Evolutionary conservation across 2,888 invertebrate genomes (phyloP).

Genomic region (Boloria euphrosyne): DNA sequence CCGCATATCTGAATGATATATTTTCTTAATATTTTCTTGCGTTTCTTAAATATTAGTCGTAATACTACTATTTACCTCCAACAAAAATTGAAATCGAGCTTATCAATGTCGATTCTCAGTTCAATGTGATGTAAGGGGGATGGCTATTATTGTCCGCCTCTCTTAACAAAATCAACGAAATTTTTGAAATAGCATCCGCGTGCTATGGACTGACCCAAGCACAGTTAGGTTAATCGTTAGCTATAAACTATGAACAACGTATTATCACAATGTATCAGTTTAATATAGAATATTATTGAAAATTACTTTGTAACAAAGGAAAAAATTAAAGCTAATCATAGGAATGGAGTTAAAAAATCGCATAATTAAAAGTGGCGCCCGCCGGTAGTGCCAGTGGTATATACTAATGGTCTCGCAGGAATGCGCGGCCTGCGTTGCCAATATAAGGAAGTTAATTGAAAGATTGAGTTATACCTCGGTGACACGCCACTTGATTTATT

Average conservation of each 20-base stretch:
- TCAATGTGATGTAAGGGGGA: too few species aligned
- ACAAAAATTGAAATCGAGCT: neutral
- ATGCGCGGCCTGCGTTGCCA: slow-evolving; percentile 4
- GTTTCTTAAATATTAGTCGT: neutral
- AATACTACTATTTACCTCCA: neutral
- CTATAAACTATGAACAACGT: too few species aligned
- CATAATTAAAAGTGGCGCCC: slow-evolving; percentile 15
- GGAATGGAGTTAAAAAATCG: neutral
- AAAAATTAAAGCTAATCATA: neutral
- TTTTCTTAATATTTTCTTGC: neutral
- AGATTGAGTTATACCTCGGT: slow-evolving; percentile 7
- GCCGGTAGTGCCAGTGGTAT: neutral
- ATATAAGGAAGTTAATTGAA: slow-evolving; percentile 14
- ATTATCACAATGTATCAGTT: too few species aligned
- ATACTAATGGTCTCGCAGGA: slow-evolving; percentile 5
- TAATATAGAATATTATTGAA: too few species aligned
- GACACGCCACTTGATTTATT: slow-evolving; percentile 8
- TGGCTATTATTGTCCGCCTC: too few species aligned
- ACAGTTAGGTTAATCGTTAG: too few species aligned
- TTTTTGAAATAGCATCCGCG: too few species aligned
- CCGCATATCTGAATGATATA: neutral
- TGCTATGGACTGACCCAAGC: too few species aligned
- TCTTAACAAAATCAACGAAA: too few species aligned
- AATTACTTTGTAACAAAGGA: too few species aligned
- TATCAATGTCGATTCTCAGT: too few species aligned